Conservation (phyloP, 2,888 invertebrate species). For the Cephus spinipes region DNA sequence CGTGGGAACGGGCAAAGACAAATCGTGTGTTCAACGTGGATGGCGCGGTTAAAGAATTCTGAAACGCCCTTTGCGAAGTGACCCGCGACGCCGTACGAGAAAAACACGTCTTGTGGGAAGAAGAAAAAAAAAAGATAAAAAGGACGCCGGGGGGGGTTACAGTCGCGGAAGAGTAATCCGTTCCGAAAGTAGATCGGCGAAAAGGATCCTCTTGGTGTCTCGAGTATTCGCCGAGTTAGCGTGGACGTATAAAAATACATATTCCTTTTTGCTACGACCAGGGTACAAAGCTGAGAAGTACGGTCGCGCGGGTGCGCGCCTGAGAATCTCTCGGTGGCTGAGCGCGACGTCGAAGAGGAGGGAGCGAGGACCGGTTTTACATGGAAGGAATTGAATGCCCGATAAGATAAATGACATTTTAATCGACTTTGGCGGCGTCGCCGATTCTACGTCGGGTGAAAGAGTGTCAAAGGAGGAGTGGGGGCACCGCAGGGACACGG, state of each 20-base stretch:
- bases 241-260: neutral
- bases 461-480: neutral
- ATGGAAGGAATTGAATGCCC: neutral
- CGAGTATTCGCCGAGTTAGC: neutral
- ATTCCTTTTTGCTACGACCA: neutral
- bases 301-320: neutral
- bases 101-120: neutral
- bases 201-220: neutral
- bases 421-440: constrained; percentile 32
- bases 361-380: neutral
- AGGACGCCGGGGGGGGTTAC: no score
- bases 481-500: constrained; percentile 9
- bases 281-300: neutral
- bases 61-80: neutral
- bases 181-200: neutral
- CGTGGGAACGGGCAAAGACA: neutral
- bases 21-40: neutral
- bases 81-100: neutral
- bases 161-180: neutral
- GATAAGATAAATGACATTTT: constrained; percentile 46
- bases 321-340: neutral
- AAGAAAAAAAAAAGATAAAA: neutral
- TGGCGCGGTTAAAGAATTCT: neutral
- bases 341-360: neutral
- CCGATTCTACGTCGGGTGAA: neutral